Evolutionary conservation across 2,113 vertebrate species (phyloP), one percentile per base, ranked within the genome.

Genomic region (Platichthys flesus): DNA sequence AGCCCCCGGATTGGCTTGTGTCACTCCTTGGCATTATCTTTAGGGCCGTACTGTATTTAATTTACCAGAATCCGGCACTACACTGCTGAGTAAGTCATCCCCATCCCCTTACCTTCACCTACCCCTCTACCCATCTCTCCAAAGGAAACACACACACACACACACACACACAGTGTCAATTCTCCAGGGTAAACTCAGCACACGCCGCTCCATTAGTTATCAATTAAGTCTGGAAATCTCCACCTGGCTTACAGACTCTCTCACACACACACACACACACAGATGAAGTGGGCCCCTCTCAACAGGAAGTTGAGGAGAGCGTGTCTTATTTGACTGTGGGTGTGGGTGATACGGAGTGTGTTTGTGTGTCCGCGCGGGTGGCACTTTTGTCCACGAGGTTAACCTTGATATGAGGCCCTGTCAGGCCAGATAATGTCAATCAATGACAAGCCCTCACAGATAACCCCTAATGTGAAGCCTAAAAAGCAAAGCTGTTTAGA

Each of bases 191-290:
- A 90, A 93, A 92, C 86, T 89, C 92, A 85, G 90, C 91, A 91
- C 93, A 94, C 76, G 81, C 90, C 83, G 92, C 92, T 94, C 93
- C 91, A 94, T 95, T 94, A 95, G 93, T 94, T 94, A 94, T 95
- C 94, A 95, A 94, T 94, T 94, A 94, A 90, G 89, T 93, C 92
- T 91, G 89, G 90, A 93, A 93, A 91, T 92, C 91, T 93, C 90
- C 92, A 94, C 93, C 93, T 94, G 93, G 91, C 85, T 82, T 60
- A 77, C 67, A 80, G 88, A 82, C 81, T 82, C 74, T 35, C 58
- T 20, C 58, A n/a, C 60, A 21, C 58, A 60, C 16, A 23, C 58
- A 60, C 16, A 23, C 16, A 81, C 62, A 77, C 6, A 47, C 67
- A 28, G 49, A 61, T 37, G 35, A 62, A 68, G 66, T 64, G 31